phyloP scores from a whole-genome alignment of 2,113 vertebrate genomes.

The Antennarius striatus region DNA sequence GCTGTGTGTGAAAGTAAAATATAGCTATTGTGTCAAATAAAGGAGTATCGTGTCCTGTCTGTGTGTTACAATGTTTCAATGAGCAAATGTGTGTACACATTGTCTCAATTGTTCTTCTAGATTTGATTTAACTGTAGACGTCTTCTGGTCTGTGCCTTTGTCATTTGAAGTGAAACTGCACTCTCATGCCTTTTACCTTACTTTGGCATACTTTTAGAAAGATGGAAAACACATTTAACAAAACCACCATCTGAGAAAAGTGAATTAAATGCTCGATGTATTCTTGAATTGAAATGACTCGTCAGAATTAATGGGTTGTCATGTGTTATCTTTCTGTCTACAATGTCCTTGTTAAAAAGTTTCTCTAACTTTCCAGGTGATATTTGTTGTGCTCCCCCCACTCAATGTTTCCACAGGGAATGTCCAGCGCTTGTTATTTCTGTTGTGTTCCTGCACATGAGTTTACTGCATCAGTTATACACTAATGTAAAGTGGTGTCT shows the following conservation, averaged over 20 bases:
- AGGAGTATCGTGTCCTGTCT: slow-evolving; percentile 51
- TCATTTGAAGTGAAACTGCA: slow-evolving; percentile 33
- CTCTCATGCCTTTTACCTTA: slow-evolving; percentile 18
- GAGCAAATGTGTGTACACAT: slow-evolving; percentile 44
- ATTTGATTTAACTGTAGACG: slow-evolving; percentile 44
- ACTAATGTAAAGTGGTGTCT: slow-evolving; percentile 59
- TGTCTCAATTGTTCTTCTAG: slow-evolving; percentile 31
- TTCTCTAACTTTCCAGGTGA: slow-evolving; percentile 3
- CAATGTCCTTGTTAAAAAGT: background rate
- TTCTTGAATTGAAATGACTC: slow-evolving; percentile 27
- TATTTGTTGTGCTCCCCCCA: slow-evolving; percentile 19
- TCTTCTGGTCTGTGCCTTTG: slow-evolving; percentile 63
- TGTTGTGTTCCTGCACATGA: slow-evolving; percentile 43
- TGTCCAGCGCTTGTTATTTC: slow-evolving; percentile 32
- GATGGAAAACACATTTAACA: slow-evolving; percentile 11
- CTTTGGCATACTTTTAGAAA: slow-evolving; percentile 12
- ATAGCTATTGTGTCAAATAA: slow-evolving; percentile 57
- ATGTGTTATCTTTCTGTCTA: slow-evolving; percentile 16
- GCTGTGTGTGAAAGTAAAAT: slow-evolving; percentile 59
- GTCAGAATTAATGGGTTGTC: background rate
- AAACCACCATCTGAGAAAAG: slow-evolving; percentile 4
- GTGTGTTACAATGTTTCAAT: slow-evolving; percentile 46
- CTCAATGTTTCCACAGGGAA: slow-evolving; percentile 27
- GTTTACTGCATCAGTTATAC: slow-evolving; percentile 59
- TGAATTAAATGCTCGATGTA: slow-evolving; percentile 16